Evolutionary conservation across 2,888 invertebrate species (phyloP), one percentile per base, ranked within the genome.

Genomic region (Drosophila eohydei): DNA sequence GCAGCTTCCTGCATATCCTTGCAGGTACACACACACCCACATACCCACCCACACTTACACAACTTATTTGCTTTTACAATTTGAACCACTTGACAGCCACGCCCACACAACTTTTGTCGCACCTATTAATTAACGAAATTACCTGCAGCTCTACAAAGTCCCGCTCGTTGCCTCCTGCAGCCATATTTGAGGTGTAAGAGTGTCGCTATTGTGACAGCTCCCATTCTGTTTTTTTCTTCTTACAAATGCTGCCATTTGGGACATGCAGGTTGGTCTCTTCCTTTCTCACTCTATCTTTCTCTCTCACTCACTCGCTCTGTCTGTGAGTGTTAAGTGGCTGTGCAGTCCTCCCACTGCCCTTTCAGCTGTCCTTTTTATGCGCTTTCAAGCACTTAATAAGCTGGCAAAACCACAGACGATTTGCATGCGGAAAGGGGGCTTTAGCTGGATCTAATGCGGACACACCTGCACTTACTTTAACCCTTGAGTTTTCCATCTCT

Each of bases 81-180:
- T 70, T 58, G 69, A 74, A 74, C 51, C 38, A 48, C 34, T 36
- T 59, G 54, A 51, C 44, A 51, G 40, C 28, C 57, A 58, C 57
- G 57, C 57, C 57, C 46, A 38, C 57, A 54, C 67, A 48, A 14
- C 26, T 26, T 55, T 52, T 69, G 80, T 64, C 86, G 80, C 86
- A 83, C 88, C 89, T 85, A 79, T 81, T 90, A 90, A 91, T 91
- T 91, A 89, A 77, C 61, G 40, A 80, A 81, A 88, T 89, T 80
- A 86, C 71, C 58, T 52, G 57, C 54, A 67, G 4, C 26, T 40
- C 11, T 26, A 4, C 26, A 36, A 44, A 11, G 30, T 58, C 6
- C 28, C 12, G 16, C 30, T 12, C 11, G 44, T 43, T 21, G 40
- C 41, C 57, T 34, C 40, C 32, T 11, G n/a, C 48, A 46, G 30